These are phyloP conservation scores for Natrix natrix DNA, from an alignment of 2,797 vertebrate species.

Conservation along the genomic window DNA sequence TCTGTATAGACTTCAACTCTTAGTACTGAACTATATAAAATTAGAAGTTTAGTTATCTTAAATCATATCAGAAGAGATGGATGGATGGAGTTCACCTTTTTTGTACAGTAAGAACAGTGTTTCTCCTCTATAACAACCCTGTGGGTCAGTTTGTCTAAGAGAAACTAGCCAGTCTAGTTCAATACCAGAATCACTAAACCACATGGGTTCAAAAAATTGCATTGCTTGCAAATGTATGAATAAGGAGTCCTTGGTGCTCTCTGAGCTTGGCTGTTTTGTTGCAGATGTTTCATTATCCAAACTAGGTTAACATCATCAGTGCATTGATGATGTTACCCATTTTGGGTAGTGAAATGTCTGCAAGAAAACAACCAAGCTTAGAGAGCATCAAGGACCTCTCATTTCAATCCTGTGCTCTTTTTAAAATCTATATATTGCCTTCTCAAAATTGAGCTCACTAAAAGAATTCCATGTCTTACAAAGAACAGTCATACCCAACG, in stretches of 20 bases:
- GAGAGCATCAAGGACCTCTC: neutral
- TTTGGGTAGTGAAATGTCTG: too few relatives aligned
- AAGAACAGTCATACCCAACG: conserved; percentile 51
- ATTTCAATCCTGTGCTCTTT: neutral
- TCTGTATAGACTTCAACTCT: neutral
- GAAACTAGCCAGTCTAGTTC: neutral
- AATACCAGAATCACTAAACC: neutral
- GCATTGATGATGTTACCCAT: neutral
- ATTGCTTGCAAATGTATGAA: conserved; percentile 22
- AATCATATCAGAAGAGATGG: neutral
- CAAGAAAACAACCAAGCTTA: too few relatives aligned
- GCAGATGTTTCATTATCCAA: neutral
- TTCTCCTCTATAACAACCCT: neutral
- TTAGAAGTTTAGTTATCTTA: neutral
- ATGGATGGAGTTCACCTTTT: neutral
- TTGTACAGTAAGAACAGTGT: neutral
- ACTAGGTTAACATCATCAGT: neutral
- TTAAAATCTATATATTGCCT: conserved; percentile 5
- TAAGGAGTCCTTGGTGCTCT: neutral
- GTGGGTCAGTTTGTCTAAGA: neutral
- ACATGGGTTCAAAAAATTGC: neutral
- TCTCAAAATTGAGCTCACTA: neutral
- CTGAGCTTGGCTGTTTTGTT: neutral
- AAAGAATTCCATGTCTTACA: conserved; percentile 47
- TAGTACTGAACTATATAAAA: neutral